A percentile compares a stretch with the other conserved stretches of the same genome.
These are phyloP conservation scores for Campylomormyrus tamandua DNA, from an alignment of 2,113 vertebrate species.

Conservation along the genomic window DNA sequence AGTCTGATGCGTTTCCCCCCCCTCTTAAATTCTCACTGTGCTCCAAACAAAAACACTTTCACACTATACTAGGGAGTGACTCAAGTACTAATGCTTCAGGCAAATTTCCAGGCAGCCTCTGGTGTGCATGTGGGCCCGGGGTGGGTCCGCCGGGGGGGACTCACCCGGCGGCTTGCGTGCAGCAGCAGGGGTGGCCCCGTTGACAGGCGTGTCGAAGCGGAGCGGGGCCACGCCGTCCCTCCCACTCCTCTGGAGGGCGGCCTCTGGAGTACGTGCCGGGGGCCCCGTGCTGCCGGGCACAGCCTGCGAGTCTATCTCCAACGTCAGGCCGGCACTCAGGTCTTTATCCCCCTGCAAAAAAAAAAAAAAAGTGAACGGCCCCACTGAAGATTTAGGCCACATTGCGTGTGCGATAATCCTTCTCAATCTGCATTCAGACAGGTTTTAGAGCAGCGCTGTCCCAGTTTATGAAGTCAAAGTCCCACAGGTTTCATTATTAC, in stretches of 20 bases:
- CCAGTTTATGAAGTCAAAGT: neutral
- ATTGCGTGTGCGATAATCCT: neutral
- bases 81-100: neutral
- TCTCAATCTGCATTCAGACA: neutral
- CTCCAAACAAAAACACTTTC: neutral
- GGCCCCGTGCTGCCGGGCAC: conserved; percentile 37
- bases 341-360: conserved; percentile 38
- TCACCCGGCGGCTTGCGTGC: conserved; percentile 36
- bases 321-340: conserved; percentile 32
- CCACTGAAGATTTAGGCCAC: neutral
- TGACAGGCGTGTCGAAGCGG: conserved; percentile 57
- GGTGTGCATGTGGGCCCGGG: neutral
- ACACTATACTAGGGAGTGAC: neutral
- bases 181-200: conserved; percentile 30
- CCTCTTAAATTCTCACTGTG: neutral
- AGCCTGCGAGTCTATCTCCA: conserved; percentile 39
- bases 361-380: neutral
- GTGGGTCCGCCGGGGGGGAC: neutral
- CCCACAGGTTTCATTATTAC: neutral
- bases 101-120: neutral
- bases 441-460: neutral
- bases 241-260: conserved; percentile 54
- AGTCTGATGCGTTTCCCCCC: neutral
- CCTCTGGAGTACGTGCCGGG: conserved; percentile 58
- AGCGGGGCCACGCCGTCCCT: conserved; percentile 62